Evolutionary conservation across 2,888 invertebrate species (phyloP).

Genomic region (Spialia ferax): DNA sequence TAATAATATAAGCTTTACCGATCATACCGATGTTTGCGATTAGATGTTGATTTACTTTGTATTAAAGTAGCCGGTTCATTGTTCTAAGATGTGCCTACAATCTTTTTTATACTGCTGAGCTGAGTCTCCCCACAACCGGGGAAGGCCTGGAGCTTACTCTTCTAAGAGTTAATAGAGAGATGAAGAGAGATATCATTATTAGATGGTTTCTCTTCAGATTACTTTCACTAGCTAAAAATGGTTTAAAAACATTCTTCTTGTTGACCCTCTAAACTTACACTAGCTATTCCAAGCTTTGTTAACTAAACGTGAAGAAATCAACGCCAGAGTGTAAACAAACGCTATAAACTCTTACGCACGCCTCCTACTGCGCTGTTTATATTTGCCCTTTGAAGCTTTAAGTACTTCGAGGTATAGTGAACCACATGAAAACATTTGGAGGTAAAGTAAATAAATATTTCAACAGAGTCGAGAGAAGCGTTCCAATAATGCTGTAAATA

Average conservation of each 20-base stretch:
- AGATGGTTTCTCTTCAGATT: no score
- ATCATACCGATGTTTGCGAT: no score
- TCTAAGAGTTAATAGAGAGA: no score
- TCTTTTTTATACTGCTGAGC: no score
- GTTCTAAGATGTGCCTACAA: not conserved
- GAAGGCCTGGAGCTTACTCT: no score
- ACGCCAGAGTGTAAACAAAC: slow-evolving; percentile 3
- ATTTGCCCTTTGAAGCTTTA: slow-evolving; percentile 6
- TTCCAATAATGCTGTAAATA: not conserved
- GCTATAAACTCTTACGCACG: not conserved
- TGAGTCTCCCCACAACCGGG: no score
- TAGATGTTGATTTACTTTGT: no score
- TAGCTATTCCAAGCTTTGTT: not conserved
- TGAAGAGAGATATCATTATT: no score
- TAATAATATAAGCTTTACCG: no score
- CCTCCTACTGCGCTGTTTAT: slow-evolving; percentile 1
- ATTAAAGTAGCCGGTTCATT: no score
- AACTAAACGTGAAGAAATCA: slow-evolving; percentile 14
- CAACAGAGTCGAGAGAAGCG: not conserved
- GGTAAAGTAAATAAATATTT: slow-evolving; percentile 2
- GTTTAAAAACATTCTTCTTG: not conserved
- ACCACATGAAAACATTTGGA: not conserved
- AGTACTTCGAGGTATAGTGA: not conserved
- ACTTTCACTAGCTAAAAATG: no score
- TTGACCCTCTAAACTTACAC: not conserved